These are phyloP conservation scores for Marronus borbonicus DNA, from an alignment of 2,888 invertebrate species.

Conservation along the genomic window DNA sequence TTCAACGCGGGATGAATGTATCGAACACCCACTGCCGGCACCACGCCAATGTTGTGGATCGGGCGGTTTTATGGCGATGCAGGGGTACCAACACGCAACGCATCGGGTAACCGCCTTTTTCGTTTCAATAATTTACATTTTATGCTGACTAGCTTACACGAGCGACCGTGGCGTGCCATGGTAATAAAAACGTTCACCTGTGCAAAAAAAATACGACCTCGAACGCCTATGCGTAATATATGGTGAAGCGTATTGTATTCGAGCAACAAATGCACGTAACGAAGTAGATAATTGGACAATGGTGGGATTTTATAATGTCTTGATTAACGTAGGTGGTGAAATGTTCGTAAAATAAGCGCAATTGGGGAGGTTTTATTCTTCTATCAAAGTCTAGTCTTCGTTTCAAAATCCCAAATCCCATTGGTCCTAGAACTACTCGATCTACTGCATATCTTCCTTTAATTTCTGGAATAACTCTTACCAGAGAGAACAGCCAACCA, in stretches of 20 bases:
- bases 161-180: background rate
- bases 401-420: no score
- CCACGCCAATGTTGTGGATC: background rate
- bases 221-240: background rate
- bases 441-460: no score
- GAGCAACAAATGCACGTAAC: background rate
- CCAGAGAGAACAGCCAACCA: no score
- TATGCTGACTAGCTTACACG: slow-evolving; percentile 26
- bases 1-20: slow-evolving; percentile 24
- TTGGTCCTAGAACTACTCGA: no score
- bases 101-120: background rate
- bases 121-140: slow-evolving; percentile 42
- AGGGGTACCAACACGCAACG: background rate
- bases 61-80: slow-evolving; percentile 15
- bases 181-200: slow-evolving; percentile 41
- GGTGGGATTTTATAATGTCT: background rate
- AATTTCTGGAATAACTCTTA: no score
- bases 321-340: no score
- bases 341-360: no score
- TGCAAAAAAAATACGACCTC: background rate
- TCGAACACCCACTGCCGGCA: slow-evolving; percentile 14
- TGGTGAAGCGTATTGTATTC: background rate
- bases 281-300: background rate
- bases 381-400: no score
- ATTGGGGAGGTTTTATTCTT: no score